Evolutionary conservation across 1,140 invertebrate genomes (phyloP), one percentile per base, ranked within the genome.

Genomic region (Phortica variegata): DNA sequence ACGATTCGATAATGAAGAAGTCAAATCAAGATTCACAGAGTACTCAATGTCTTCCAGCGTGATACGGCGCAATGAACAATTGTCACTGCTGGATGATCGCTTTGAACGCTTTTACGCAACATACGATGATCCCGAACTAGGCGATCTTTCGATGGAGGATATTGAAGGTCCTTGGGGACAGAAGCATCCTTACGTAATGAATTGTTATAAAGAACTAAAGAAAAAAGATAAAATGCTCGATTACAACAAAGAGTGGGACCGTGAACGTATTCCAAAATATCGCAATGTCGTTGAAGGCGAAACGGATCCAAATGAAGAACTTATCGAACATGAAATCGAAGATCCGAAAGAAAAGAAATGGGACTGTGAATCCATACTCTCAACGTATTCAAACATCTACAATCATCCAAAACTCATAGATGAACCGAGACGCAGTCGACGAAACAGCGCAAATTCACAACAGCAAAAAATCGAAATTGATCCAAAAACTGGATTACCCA

Each of bases 31-130:
- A 13, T 97, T 97, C 75, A 96, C 94, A 0, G 86, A 92, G 61
- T 97, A 96, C 77, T 97, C 94, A 1, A 91, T 97, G 86, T 89
- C 88, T 0, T 95, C 91, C 36, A 95, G 92, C 61, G 87, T 95
- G 0, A 90, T 97, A 3, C 81, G 82, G 46, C 83, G 95, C 55
- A 96, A 94, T 77, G 83, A 93, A 45, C 87, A 90, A 39, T 78
- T 97, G 0, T 82, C 85, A 0, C 69, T 93, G 20, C 74, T 98
- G 0, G 95, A 98, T 82, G 87, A 94, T 65, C 83, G 86, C 65
- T 97, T 98, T 82, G 95, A 98, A 79, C 85, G 87, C 77, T 91
- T 93, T 59, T 93, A 87, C 78, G 85, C 84, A 15, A 82, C 83
- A 47, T 97, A 97, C 68, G 89, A 95, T 68, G 93, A 97, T 51